These are phyloP conservation scores for Coendou prehensilis DNA, from an alignment of 2,797 vertebrate species.

Conservation along the genomic window DNA sequence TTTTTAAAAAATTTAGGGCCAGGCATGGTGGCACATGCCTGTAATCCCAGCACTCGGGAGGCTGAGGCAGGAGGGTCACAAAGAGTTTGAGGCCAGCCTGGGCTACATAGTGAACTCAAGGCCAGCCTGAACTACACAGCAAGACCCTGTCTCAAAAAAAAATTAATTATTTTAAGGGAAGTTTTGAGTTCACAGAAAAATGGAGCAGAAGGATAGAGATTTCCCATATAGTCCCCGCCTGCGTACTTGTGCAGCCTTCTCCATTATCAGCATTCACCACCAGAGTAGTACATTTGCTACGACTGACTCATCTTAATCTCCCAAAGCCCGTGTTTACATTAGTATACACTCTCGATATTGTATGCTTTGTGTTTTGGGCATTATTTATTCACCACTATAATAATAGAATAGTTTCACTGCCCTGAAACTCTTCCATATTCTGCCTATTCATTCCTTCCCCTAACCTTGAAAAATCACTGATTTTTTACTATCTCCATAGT, in stretches of 20 bases:
- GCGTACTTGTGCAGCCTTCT: rapidly evolving
- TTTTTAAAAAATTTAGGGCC: not conserved
- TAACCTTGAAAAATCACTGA: not conserved
- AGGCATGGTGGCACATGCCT: not conserved
- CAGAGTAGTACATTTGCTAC: too few species aligned
- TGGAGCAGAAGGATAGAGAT: not conserved
- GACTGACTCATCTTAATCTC: not conserved
- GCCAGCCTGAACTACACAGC: not conserved
- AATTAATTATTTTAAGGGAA: not conserved
- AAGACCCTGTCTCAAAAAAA: not conserved
- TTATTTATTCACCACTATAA: not conserved
- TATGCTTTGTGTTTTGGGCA: not conserved
- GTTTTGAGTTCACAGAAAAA: not conserved
- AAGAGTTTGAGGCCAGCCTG: not conserved
- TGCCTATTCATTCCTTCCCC: too few species aligned
- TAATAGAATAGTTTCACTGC: not conserved
- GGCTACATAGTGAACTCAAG: too few species aligned
- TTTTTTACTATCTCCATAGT: not conserved
- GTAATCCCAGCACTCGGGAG: not conserved
- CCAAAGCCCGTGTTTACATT: not conserved
- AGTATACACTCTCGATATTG: too few species aligned
- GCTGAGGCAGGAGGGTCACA: not conserved
- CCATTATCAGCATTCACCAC: not conserved
- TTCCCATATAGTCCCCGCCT: not conserved
- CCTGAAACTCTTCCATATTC: not conserved